Base-by-base conservation (phyloP, 1,140 invertebrate genomes). In the Gonatopus flavifemur region DNA sequence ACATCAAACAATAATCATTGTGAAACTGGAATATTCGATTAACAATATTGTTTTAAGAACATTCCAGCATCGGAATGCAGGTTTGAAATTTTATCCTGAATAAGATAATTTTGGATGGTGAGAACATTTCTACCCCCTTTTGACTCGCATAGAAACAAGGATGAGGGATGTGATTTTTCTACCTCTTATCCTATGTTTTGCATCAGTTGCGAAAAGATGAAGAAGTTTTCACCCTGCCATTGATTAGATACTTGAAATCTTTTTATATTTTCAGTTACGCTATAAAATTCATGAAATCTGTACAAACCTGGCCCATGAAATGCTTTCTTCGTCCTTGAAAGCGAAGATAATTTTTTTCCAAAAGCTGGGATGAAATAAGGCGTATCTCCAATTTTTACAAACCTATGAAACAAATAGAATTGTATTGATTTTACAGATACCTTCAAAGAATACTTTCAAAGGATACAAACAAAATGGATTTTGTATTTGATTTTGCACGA, bases 361-460 rank as follows among this genome's bases (percentile, higher is more conserved):
- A 46, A 85, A 81, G 49, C 71, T 78, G 52, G 84, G 82, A 65
- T 85, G 83, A 62, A 83, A 85, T 20, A 86, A 71, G 48, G 79
- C 81, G 40, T 70, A 73, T 62, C 84, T 79, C 84, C 84, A 86
- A 67, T 83, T 77, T 70, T 76, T 83, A 64, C 84, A 86, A 19
- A 79, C 79, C 59, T 78, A 37, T 37, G 5, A 0, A 51, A n/a
- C n/a, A 57, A 49, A 42, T 16, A 15, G 20, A 49, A 22, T 59
- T 51, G 39, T 49, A 36, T 22, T 25, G 15, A 16, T 7, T 18
- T 24, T 25, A 52, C 33, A 49, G 10, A 30, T 10, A 38, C 22
- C 3, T 30, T 15, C 12, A 32, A 41, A 8, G 30, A 28, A 35
- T 24, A 25, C 10, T 1, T 18, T 7, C 13, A 13, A 41, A 1